Evolutionary conservation across 2,113 vertebrate species (phyloP), one percentile per base, ranked within the genome.

Genomic region (Dryoscopus gambensis): DNA sequence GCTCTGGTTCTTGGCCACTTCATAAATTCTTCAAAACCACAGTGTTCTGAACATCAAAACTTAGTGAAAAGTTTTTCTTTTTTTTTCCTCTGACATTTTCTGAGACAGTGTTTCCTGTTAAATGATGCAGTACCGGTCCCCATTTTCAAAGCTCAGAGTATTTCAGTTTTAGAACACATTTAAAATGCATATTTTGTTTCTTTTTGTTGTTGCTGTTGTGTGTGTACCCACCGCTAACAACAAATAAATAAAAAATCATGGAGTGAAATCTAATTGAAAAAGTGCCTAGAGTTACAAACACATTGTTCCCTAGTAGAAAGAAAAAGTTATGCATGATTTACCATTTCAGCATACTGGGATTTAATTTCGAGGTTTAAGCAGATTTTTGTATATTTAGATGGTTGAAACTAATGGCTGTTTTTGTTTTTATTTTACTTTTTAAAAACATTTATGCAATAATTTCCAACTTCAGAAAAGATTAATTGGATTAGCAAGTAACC

Each of bases 251-350:
- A 87, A 91, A 94, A 93, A 88, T 80, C 49, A 44, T 28, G 55
- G 59, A 88, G 77, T 92, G 89, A 89, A 94, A 91, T 88, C 46
- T 91, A 95, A 88, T 95, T 6, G 50, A 85, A 91, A 91, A 94
- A 90, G 31, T 77, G 67, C 93, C 95, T 85, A 23, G 67, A 94
- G 78, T 89, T 91, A 94, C 74, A 87, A 95, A 25, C 56, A 40
- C 33, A 21, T 85, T 79, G 35, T 94, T 96, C 63, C 68, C 59
- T 93, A 62, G 69, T 55, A 93, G 37, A 25, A 73, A 50, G 46
- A 47, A 75, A 19, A 50, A 65, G 19, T 20, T 35, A 83, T 11
- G 65, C 70, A 80, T 13, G 3, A 74, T 90, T 77, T 94, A 77
- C 74, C 30, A 59, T 91, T 96, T 79, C 84, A 77, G 70, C 44